phyloP scores from a whole-genome alignment of 2,797 vertebrate species.

The Poliocrania exsul region DNA sequence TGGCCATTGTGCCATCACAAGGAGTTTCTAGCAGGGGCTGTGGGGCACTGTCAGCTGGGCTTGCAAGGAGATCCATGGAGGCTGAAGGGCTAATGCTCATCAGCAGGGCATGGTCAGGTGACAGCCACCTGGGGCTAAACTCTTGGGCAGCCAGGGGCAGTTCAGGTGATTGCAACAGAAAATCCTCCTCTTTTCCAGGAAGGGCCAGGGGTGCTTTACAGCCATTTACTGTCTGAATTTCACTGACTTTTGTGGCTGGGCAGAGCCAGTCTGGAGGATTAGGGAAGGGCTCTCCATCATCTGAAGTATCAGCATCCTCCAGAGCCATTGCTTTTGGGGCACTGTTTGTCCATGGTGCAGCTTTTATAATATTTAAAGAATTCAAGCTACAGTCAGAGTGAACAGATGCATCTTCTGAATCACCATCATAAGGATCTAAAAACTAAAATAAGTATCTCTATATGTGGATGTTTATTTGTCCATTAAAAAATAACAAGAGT shows the following conservation, averaged over 20 bases:
- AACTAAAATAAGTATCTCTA: conserved; percentile 64
- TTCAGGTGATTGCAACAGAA: not conserved
- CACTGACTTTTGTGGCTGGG: not conserved
- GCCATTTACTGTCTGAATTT: not conserved
- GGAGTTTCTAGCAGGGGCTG: not conserved
- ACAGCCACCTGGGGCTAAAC: not conserved
- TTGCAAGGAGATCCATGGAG: not conserved
- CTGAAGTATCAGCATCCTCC: not conserved
- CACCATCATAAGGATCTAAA: conserved; percentile 85
- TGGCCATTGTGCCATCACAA: not conserved
- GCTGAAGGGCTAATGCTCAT: not conserved
- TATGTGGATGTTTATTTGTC: not conserved
- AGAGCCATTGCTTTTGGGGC: not conserved
- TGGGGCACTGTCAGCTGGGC: not conserved
- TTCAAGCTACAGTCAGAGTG: conserved; percentile 20
- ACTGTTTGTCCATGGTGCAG: not conserved
- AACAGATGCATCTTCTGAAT: conserved; percentile 80
- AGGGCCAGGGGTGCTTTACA: not conserved
- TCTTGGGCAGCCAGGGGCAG: not conserved
- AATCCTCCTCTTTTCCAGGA: conserved; percentile 5
- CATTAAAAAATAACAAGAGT: not conserved
- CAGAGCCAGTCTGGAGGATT: not conserved
- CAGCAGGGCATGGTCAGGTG: not conserved
- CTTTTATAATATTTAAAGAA: not conserved
- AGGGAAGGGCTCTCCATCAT: not conserved